Conservation (phyloP, 2,113 vertebrate species). For the Nicator chloris region DNA sequence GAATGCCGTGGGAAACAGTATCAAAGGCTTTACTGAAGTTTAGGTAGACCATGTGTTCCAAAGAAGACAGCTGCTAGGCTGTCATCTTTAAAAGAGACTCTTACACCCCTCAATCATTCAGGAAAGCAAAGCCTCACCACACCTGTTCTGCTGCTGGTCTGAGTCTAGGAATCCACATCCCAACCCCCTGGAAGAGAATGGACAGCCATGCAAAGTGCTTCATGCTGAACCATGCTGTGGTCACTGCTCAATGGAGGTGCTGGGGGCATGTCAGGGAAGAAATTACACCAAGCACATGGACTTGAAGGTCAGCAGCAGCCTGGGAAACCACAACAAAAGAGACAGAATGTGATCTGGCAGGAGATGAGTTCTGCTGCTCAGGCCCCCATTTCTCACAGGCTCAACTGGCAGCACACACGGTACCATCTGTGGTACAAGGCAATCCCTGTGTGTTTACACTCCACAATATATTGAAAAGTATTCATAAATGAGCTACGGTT, state of each 20-base stretch:
- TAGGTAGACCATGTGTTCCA: not conserved
- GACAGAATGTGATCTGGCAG: not conserved
- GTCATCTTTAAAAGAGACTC: not conserved
- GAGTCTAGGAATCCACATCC: not conserved
- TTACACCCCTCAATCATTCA: not conserved
- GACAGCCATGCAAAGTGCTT: not conserved
- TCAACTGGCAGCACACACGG: rapidly evolving
- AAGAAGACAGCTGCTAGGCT: not conserved
- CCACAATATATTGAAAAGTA: not conserved
- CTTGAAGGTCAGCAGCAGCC: not conserved
- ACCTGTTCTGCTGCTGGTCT: not conserved
- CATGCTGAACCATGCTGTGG: rapidly evolving
- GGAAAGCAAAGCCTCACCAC: not conserved
- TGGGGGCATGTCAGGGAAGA: not conserved
- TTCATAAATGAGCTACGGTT: not conserved
- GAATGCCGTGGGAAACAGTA: not conserved
- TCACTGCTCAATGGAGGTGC: not conserved
- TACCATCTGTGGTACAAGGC: not conserved
- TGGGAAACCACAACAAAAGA: not conserved
- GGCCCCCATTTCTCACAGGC: rapidly evolving
- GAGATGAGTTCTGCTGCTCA: not conserved
- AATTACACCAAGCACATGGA: not conserved
- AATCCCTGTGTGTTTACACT: not conserved
- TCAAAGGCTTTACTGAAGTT: not conserved
- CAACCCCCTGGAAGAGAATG: rapidly evolving